Evolutionary conservation across 2,888 invertebrate species (phyloP).

Genomic region (Parnassius apollo): DNA sequence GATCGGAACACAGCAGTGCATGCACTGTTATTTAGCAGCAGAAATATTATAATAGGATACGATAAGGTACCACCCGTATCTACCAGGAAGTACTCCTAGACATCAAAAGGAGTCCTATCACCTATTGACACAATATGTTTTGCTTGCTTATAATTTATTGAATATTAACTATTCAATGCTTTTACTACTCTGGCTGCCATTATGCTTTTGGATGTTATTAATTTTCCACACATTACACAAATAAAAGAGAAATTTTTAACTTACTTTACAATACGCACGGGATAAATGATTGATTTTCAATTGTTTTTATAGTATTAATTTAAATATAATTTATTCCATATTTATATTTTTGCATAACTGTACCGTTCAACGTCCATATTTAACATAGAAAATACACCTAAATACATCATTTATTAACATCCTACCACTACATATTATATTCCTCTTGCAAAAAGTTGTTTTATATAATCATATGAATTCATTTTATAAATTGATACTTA

Average conservation of each 20-base stretch:
- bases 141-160: too few species aligned
- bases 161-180: too few species aligned
- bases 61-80: too few species aligned
- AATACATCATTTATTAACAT: slow-evolving; percentile 18
- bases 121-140: too few species aligned
- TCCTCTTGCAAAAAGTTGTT: slow-evolving; percentile 25
- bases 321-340: not conserved
- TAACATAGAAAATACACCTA: slow-evolving; percentile 24
- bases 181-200: too few species aligned
- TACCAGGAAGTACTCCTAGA: too few species aligned
- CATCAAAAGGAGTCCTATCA: too few species aligned
- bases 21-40: too few species aligned
- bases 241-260: not conserved
- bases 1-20: too few species aligned
- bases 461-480: slow-evolving; percentile 21
- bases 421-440: slow-evolving; percentile 23
- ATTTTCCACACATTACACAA: too few species aligned
- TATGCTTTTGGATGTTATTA: too few species aligned
- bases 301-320: not conserved
- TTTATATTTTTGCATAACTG: slow-evolving; percentile 3
- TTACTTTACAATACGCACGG: slow-evolving; percentile 18
- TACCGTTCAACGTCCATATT: slow-evolving; percentile 16
- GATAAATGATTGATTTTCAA: slow-evolving; percentile 1
- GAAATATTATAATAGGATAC: too few species aligned
- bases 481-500: slow-evolving; percentile 22